phyloP scores from a whole-genome alignment of 2,797 vertebrate genomes.

The Anolis apletophallus region DNA sequence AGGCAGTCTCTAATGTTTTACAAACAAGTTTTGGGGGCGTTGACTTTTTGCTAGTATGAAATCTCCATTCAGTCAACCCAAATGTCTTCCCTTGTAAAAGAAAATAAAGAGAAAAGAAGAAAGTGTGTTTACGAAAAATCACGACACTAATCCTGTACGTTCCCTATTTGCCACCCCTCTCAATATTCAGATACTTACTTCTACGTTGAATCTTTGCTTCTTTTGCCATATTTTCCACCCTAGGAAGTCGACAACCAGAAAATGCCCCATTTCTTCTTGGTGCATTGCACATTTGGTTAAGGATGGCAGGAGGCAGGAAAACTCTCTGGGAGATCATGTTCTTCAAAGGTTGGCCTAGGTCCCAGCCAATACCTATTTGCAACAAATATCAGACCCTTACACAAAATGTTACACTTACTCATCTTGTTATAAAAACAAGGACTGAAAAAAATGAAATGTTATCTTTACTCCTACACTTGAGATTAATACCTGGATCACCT shows the following conservation, averaged over 20 bases:
- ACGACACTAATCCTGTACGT: neutral
- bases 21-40: neutral
- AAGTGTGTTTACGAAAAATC: too few relatives aligned
- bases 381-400: conserved; percentile 22
- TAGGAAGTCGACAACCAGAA: conserved; percentile 35
- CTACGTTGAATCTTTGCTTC: conserved; percentile 26
- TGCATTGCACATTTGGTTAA: conserved; percentile 23
- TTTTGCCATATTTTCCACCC: conserved; percentile 22
- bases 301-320: conserved; percentile 36
- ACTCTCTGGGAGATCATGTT: conserved; percentile 30
- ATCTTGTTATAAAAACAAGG: conserved; percentile 30
- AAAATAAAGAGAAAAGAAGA: too few relatives aligned
- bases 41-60: neutral
- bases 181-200: conserved; percentile 22
- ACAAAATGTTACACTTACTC: neutral
- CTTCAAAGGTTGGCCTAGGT: conserved; percentile 24
- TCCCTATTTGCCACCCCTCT: too few relatives aligned
- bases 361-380: conserved; percentile 2
- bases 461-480: neutral
- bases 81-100: neutral
- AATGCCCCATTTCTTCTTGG: conserved; percentile 22
- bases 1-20: neutral
- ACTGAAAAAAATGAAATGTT: neutral
- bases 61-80: neutral
- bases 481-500: neutral